Conservation (phyloP, 2,888 invertebrate species). For the Drosophila histrio region DNA sequence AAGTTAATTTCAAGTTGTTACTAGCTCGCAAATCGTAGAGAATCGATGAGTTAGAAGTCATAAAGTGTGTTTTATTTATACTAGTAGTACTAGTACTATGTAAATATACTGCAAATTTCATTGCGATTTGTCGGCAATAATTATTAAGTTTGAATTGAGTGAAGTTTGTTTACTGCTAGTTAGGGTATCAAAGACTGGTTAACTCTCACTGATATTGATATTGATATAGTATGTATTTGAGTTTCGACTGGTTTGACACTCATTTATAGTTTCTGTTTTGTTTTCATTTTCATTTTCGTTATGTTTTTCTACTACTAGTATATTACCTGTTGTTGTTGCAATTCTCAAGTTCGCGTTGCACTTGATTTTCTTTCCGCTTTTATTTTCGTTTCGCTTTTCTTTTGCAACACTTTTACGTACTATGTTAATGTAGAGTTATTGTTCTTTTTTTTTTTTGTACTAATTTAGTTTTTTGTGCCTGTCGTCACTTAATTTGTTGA, state of each 20-base stretch:
- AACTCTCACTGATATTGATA: no score
- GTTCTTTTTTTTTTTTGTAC: not conserved
- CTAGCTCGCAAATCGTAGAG: no score
- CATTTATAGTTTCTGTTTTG: conserved; percentile 1
- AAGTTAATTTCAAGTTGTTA: no score
- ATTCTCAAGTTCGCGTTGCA: conserved; percentile 31
- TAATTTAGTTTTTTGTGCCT: not conserved
- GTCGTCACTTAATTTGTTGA: not conserved
- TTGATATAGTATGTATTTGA: no score
- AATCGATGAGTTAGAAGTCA: no score
- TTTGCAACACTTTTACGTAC: not conserved
- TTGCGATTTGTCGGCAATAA: no score
- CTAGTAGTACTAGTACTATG: no score
- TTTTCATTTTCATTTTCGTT: not conserved
- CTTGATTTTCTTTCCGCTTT: conserved; percentile 15
- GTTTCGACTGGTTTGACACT: not conserved
- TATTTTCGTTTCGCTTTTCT: not conserved
- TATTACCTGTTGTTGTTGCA: conserved; percentile 7
- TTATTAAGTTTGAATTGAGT: no score
- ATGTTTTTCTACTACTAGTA: conserved; percentile 14
- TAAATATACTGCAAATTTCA: no score
- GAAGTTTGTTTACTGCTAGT: no score
- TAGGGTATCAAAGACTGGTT: no score
- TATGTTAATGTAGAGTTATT: not conserved
- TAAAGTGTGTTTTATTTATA: no score